phyloP scores from a whole-genome alignment of 1,140 invertebrate genomes.

The Asobara japonica region DNA sequence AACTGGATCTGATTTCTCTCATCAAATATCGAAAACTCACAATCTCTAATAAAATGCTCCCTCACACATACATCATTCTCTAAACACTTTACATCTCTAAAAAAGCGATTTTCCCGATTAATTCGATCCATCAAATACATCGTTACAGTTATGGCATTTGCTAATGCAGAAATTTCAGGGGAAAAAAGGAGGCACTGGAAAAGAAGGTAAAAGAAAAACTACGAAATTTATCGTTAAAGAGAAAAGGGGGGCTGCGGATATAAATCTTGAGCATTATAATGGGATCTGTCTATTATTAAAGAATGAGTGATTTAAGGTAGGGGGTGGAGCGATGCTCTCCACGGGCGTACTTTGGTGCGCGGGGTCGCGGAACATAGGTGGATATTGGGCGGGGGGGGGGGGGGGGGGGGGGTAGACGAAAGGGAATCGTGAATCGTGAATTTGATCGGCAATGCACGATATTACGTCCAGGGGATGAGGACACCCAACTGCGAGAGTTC shows the following conservation, averaged over 20 bases:
- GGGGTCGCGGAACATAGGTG: conserved; percentile 16
- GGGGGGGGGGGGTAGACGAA: conserved; percentile 56
- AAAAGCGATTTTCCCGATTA: neutral
- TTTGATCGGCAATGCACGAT: conserved; percentile 60
- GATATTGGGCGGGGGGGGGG: conserved; percentile 55
- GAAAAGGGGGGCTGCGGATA: conserved; percentile 63
- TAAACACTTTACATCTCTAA: too few relatives aligned
- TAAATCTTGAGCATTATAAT: conserved; percentile 68
- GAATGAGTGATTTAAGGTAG: conserved; percentile 67
- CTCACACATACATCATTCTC: too few relatives aligned
- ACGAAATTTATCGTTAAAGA: conserved; percentile 67
- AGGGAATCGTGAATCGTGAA: conserved; percentile 56
- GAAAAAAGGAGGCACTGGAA: conserved; percentile 28
- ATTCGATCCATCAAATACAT: neutral
- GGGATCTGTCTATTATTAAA: conserved; percentile 69
- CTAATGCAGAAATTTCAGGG: conserved; percentile 39
- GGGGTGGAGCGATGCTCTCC: conserved; percentile 55
- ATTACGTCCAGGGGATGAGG: neutral
- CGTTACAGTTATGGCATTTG: neutral
- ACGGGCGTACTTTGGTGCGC: conserved; percentile 32
- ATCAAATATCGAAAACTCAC: too few relatives aligned
- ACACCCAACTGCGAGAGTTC: conserved; percentile 21
- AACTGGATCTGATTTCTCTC: too few relatives aligned
- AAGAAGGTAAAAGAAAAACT: conserved; percentile 45
- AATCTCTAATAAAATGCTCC: too few relatives aligned